These are phyloP conservation scores for Muraenolepis orangiensis DNA, from an alignment of 2,797 vertebrate species.

Conservation along the genomic window DNA sequence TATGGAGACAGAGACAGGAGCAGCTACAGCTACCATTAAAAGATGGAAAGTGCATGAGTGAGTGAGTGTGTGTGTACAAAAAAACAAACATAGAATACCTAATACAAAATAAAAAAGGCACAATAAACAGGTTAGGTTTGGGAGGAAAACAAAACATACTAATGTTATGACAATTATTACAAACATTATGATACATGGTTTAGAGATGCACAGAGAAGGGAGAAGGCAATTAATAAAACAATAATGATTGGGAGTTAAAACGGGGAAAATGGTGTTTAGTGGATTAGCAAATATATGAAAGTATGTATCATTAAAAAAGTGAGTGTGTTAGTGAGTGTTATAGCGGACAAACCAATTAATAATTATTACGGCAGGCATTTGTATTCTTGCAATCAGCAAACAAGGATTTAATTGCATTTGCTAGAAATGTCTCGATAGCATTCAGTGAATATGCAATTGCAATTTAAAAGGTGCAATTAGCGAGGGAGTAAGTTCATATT, in stretches of 20 bases:
- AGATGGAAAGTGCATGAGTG: not conserved
- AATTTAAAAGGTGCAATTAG: not conserved
- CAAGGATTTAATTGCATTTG: not conserved
- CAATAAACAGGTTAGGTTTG: conserved; percentile 65
- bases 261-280: conserved; percentile 24
- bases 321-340: not conserved
- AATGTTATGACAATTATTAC: conserved; percentile 19
- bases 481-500: not conserved
- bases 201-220: conserved; percentile 14
- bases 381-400: not conserved
- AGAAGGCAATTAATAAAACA: not conserved
- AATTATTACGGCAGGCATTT: not conserved
- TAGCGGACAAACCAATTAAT: not conserved
- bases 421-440: not conserved
- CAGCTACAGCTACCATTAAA: conserved; percentile 7
- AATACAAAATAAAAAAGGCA: conserved; percentile 35
- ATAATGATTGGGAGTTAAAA: conserved; percentile 10
- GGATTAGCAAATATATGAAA: conserved; percentile 33
- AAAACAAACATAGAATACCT: not conserved
- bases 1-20: conserved; percentile 13
- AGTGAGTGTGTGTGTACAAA: not conserved
- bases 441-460: not conserved
- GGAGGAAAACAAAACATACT: conserved; percentile 22
- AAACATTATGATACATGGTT: conserved; percentile 29
- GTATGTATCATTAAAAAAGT: conserved; percentile 2